Conservation (phyloP, 2,113 vertebrate genomes). For the Triplophysa tibetana region DNA sequence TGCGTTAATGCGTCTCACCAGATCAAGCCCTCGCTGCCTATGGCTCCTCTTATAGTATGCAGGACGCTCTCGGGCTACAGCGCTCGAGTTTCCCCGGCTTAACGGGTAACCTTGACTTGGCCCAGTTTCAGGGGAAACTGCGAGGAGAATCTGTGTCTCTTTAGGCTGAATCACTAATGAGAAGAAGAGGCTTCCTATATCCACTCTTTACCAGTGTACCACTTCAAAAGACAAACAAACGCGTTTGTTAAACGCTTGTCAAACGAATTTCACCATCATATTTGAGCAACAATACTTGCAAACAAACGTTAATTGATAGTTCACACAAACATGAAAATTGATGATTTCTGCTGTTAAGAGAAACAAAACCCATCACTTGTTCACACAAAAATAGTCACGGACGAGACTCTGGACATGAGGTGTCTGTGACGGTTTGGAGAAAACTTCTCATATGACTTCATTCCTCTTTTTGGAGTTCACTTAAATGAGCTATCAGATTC, state of each 20-base stretch:
- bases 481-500: too few relatives aligned
- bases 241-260: neutral
- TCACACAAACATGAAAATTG: too few relatives aligned
- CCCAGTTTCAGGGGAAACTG: constrained; percentile 33
- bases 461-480: too few relatives aligned
- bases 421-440: too few relatives aligned
- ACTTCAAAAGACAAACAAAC: neutral
- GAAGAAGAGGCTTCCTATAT: neutral
- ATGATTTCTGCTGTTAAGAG: too few relatives aligned
- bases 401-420: too few relatives aligned
- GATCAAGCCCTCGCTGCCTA: constrained; percentile 38
- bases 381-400: too few relatives aligned
- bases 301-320: too few relatives aligned
- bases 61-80: constrained; percentile 18
- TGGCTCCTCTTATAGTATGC: constrained; percentile 30
- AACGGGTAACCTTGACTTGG: constrained; percentile 36
- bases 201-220: neutral
- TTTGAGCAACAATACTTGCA: too few relatives aligned
- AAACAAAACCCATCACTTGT: too few relatives aligned
- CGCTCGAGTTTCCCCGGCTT: constrained; percentile 9
- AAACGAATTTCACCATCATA: neutral
- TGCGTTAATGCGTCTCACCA: constrained; percentile 18
- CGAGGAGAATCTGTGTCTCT: neutral
- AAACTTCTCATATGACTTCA: too few relatives aligned
- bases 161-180: constrained; percentile 35